Evolutionary conservation across 1,140 invertebrate species (phyloP).

Genomic region (Cyrtorhinus lividipennis): DNA sequence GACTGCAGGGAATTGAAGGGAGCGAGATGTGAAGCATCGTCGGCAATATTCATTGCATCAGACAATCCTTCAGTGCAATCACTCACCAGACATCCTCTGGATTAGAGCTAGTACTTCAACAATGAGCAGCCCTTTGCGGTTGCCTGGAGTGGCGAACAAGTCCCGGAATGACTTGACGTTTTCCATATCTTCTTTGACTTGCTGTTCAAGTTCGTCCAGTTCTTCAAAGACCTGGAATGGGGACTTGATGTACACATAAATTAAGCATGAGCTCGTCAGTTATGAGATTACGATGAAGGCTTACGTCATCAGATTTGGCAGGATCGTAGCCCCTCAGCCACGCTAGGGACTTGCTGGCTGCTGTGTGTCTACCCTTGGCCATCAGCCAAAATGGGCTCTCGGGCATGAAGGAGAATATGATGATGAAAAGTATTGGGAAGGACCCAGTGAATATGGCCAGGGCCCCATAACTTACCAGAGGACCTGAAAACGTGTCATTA

Average conservation of each 20-base stretch:
- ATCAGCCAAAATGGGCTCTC: slow-evolving; percentile 62
- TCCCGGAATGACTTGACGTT: neutral
- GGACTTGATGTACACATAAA: too few species aligned
- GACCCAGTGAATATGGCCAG: slow-evolving; percentile 47
- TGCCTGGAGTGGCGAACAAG: slow-evolving; percentile 13
- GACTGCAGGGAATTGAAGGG: too few species aligned
- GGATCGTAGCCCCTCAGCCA: slow-evolving; percentile 21
- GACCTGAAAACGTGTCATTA: slow-evolving; percentile 26
- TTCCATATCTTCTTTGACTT: neutral
- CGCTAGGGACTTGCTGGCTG: slow-evolving; percentile 43
- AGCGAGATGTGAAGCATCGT: too few species aligned
- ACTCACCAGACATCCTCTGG: slow-evolving; percentile 15
- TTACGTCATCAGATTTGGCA: slow-evolving; percentile 26
- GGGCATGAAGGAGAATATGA: slow-evolving; percentile 57
- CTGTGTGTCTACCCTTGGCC: slow-evolving; percentile 38
- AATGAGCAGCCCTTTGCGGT: slow-evolving; percentile 16
- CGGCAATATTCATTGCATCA: too few species aligned
- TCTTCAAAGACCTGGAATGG: slow-evolving; percentile 34
- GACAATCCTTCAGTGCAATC: too few species aligned
- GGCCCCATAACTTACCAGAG: slow-evolving; percentile 48
- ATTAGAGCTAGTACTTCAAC: slow-evolving; percentile 17
- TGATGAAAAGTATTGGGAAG: slow-evolving; percentile 43
- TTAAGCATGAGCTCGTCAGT: too few species aligned
- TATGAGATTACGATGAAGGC: too few species aligned
- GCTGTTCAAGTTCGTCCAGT: slow-evolving; percentile 21